Percentiles rank a stretch among this genome's conserved stretches.
Conservation (phyloP, 2,888 invertebrate genomes). For the Cylindroiulus punctatus region DNA sequence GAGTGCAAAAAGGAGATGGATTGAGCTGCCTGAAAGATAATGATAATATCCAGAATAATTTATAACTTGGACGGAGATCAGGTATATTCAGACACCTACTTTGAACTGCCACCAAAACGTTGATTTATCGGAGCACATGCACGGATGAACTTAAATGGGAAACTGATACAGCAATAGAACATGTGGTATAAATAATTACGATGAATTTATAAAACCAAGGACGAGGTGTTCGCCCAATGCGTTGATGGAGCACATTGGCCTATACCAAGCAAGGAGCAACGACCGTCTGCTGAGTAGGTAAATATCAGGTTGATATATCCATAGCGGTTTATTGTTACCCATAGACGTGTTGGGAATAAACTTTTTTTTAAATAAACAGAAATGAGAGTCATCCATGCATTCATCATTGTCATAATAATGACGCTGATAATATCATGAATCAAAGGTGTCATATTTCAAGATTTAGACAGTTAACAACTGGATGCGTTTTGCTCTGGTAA, state of each 20-base stretch:
- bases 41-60: constrained; percentile 8
- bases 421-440: constrained; percentile 14
- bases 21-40: constrained; percentile 31
- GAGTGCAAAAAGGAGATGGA: not conserved
- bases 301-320: not conserved
- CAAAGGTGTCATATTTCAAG: constrained; percentile 34
- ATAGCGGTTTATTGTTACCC: constrained; percentile 3
- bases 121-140: not conserved
- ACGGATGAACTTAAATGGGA: not conserved
- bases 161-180: not conserved
- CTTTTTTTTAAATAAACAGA: constrained; percentile 23
- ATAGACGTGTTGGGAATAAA: not conserved
- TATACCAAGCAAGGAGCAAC: not conserved
- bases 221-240: not conserved
- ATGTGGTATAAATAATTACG: not conserved
- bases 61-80: not conserved
- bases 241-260: not conserved
- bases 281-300: constrained; percentile 25
- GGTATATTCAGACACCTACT: constrained; percentile 21
- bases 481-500: not conserved
- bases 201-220: not conserved
- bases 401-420: constrained; percentile 47
- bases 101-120: not conserved
- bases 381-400: constrained; percentile 11
- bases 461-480: constrained; percentile 4